Evolutionary conservation across 2,113 vertebrate species (phyloP).

Genomic region (Stomatorhinus ivindoensis): DNA sequence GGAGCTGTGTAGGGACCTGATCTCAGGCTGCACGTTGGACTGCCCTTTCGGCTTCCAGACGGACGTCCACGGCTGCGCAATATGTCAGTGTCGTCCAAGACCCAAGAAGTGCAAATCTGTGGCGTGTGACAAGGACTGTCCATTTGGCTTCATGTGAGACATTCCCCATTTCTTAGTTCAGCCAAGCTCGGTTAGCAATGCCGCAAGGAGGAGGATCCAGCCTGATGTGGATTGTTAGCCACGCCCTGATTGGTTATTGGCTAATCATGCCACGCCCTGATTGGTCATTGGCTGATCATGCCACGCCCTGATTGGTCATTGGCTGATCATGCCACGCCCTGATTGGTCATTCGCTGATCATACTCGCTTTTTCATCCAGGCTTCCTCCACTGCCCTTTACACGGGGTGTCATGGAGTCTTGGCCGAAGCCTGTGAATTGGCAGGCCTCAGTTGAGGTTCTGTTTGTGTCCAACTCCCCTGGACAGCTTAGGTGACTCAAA

Average conservation of each 20-base stretch:
- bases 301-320: not conserved
- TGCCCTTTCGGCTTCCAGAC: slow-evolving; percentile 76
- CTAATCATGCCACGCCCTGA: no score
- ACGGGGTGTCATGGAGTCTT: not conserved
- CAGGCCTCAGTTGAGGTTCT: not conserved
- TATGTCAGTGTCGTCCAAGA: slow-evolving; percentile 74
- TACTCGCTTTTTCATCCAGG: not conserved
- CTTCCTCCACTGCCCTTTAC: not conserved
- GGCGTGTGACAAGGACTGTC: slow-evolving; percentile 74
- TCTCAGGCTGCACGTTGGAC: slow-evolving; percentile 65
- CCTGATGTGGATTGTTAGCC: no score
- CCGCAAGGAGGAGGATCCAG: not conserved
- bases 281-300: no score
- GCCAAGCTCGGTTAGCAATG: not conserved
- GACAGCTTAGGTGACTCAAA: not conserved
- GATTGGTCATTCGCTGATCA: no score
- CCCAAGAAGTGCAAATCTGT: slow-evolving; percentile 77
- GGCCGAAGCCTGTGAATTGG: not conserved
- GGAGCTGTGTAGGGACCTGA: slow-evolving; percentile 64
- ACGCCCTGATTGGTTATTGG: no score
- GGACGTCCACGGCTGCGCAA: slow-evolving; percentile 68
- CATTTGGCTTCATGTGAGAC: slow-evolving; percentile 80
- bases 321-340: not conserved
- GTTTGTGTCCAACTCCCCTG: not conserved
- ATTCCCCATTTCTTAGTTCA: slow-evolving; percentile 7